phyloP scores from a whole-genome alignment of 2,797 vertebrate species.

The Sebastiscus tertius region DNA sequence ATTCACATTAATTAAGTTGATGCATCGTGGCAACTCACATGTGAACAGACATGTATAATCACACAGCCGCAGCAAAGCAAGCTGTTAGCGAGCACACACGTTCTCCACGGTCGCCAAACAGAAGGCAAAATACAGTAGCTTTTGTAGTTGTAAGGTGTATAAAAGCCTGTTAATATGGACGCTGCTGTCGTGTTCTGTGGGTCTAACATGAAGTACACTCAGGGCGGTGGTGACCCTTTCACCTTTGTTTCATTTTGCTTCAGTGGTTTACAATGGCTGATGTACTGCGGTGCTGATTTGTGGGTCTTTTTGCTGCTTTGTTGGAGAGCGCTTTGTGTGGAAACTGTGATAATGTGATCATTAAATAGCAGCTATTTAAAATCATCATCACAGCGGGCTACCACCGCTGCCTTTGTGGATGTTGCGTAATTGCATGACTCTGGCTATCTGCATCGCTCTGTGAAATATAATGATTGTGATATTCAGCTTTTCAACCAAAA shows the following conservation, averaged over 20 bases:
- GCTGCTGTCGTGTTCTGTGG: neutral
- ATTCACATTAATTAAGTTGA: slow-evolving; percentile 79
- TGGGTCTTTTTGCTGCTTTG: neutral
- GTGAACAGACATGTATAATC: slow-evolving; percentile 69
- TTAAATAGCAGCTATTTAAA: slow-evolving; percentile 25
- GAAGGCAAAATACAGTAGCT: neutral
- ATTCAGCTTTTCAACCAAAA: neutral
- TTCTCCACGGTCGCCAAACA: neutral
- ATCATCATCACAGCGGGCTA: slow-evolving; percentile 11
- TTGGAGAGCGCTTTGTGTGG: slow-evolving; percentile 12
- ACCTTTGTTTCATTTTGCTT: slow-evolving; percentile 35
- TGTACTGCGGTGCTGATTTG: neutral
- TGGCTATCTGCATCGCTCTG: neutral
- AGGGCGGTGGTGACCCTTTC: slow-evolving; percentile 39
- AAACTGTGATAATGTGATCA: slow-evolving; percentile 12
- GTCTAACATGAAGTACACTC: neutral
- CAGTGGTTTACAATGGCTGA: neutral
- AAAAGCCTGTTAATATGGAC: neutral
- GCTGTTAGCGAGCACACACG: slow-evolving; percentile 51
- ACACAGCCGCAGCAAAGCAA: slow-evolving; percentile 54
- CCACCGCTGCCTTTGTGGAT: neutral
- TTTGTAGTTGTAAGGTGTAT: neutral
- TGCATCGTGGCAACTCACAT: slow-evolving; percentile 75
- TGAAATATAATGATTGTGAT: slow-evolving; percentile 16
- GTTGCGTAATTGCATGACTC: slow-evolving; percentile 10